phyloP scores from a whole-genome alignment of 2,888 invertebrate species.

The Drosophila colorata region DNA sequence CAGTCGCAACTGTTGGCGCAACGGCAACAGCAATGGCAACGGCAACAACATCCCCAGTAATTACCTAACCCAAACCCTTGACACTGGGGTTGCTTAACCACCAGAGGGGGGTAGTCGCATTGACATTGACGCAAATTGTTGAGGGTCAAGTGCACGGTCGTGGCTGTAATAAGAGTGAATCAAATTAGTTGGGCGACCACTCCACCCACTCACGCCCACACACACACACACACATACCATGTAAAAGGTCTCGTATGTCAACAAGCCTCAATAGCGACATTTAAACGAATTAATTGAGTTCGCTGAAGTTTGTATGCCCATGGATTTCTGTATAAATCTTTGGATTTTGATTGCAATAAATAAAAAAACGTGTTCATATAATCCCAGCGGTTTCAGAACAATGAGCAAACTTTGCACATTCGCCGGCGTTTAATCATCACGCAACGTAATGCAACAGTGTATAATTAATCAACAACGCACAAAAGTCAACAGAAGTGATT shows the following conservation, averaged over 20 bases:
- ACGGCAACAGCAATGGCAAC: too few species aligned
- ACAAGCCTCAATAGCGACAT: not conserved
- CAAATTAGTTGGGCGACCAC: conserved; percentile 59
- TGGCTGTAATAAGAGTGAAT: conserved; percentile 57
- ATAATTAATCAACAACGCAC: conserved; percentile 29
- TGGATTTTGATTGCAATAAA: not conserved
- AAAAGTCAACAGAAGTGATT: conserved; percentile 22
- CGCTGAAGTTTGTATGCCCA: not conserved
- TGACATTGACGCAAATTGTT: conserved; percentile 78
- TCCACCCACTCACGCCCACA: conserved; percentile 1
- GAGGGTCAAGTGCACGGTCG: conserved; percentile 73
- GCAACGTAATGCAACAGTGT: conserved; percentile 26
- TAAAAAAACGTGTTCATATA: not conserved
- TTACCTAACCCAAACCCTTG: conserved; percentile 44
- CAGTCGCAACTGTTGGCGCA: conserved; percentile 48
- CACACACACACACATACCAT: not conserved
- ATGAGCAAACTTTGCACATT: conserved; percentile 31
- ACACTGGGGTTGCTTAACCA: conserved; percentile 12
- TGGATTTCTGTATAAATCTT: not conserved
- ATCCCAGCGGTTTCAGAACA: conserved; percentile 3
- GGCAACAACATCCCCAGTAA: conserved; percentile 39
- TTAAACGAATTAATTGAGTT: conserved; percentile 7
- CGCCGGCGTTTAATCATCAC: conserved; percentile 59
- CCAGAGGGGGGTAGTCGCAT: conserved; percentile 33
- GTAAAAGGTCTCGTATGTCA: not conserved